Percentiles rank a stretch among this genome's conserved stretches.
Conservation (phyloP, 2,113 vertebrate genomes). For the Bufo gargarizans region DNA sequence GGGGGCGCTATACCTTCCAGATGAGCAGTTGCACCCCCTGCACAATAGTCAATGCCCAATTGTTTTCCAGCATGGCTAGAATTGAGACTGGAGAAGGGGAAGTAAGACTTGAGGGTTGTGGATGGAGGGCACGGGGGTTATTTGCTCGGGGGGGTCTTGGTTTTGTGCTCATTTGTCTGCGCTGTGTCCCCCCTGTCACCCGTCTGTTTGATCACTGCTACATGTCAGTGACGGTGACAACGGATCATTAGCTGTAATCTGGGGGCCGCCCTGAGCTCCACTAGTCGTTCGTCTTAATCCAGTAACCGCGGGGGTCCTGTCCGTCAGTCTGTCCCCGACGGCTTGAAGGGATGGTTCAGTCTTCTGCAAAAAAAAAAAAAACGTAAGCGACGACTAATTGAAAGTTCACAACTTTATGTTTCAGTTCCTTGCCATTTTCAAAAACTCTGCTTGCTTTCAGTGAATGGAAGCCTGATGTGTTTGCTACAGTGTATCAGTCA, state of each 20-base stretch:
- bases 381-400: too few relatives aligned
- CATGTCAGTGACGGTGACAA: not conserved
- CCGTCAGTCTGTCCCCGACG: not conserved
- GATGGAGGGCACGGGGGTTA: not conserved
- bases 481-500: too few relatives aligned
- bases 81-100: not conserved
- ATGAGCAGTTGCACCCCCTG: not conserved
- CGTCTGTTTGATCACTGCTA: not conserved
- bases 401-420: too few relatives aligned
- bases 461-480: too few relatives aligned
- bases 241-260: not conserved
- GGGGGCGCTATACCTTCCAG: not conserved
- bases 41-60: not conserved
- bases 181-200: not conserved
- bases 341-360: too few relatives aligned
- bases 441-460: too few relatives aligned
- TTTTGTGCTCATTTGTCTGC: not conserved
- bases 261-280: not conserved
- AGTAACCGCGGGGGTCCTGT: not conserved
- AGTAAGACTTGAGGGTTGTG: not conserved
- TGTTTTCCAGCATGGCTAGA: not conserved
- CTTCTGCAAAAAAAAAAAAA: too few relatives aligned
- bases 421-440: too few relatives aligned
- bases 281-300: not conserved
- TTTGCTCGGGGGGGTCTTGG: not conserved